Base-by-base conservation (phyloP, 2,113 vertebrate species). In the Coptodon rendalli region DNA sequence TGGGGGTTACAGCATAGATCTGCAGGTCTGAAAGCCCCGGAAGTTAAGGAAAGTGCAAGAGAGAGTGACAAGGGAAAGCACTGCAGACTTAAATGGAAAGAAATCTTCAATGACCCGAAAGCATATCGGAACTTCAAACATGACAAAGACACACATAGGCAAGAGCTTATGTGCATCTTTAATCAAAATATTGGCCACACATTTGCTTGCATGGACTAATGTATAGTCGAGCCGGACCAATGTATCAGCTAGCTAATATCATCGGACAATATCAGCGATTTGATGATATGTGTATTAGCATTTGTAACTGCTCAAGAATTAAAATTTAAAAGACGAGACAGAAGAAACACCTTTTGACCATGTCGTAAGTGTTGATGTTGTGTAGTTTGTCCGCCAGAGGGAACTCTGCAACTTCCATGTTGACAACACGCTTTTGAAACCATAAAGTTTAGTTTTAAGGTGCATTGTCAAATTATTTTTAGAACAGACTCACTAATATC, bases 1-100 rank as follows among this genome's bases (percentile, higher is more conserved):
- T 99, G 31, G 99, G 99, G 10, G 97, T 98, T 45, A 99, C 99
- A 1, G 99, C 99, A 61, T 99, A 99, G 90, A 99, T 99, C 96
- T 99, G 99, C 94, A 99, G 95, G 96, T 99, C 99, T 99, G 31
- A 27, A 54, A 7, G 61, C 82, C 14, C 16, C 24, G 22, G 84
- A 29, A 48, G 96, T 98, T 96, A 98, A 98, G 97, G 86, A 79
- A 89, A 84, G 66, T 19, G 24, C 36, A 16, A 3, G 73, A 68
- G 73, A 73, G 73, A 13, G 71, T 1, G 31, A 86, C 45, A 71
- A 2, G 36, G 56, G 50, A 90, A 50, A 89, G 87, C 81, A 85
- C 81, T 61, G 9, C 10, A 19, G 54, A 61, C 54, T 40, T 14
- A 38, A 79, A 81, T 16, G 3, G 52, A 66, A 48, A 31, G 22